A percentile compares a stretch with the other conserved stretches of the same genome.
These are phyloP conservation scores for Dryomyza anilis DNA, from an alignment of 2,888 invertebrate genomes.

Conservation along the genomic window DNA sequence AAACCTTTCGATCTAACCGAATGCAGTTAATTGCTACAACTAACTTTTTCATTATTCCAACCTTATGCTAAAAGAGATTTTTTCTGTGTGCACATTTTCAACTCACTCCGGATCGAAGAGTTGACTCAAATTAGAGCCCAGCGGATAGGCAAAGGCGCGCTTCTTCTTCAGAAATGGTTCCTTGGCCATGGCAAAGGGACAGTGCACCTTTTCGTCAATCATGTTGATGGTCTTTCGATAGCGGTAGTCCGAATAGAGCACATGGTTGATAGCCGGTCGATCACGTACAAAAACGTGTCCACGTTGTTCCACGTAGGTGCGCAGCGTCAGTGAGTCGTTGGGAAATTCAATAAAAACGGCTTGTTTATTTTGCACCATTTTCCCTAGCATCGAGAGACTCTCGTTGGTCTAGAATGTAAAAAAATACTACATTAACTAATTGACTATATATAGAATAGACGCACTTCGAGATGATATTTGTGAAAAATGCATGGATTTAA, in stretches of 20 bases:
- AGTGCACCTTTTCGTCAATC: conserved; percentile 69
- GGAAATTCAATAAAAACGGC: conserved; percentile 54
- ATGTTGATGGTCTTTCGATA: conserved; percentile 65
- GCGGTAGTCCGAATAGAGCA: conserved; percentile 74
- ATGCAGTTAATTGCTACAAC: no score
- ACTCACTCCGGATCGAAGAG: conserved; percentile 75
- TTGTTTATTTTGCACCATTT: conserved; percentile 54
- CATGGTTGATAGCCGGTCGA: conserved; percentile 69
- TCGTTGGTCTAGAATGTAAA: conserved; percentile 51
- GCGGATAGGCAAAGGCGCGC: conserved; percentile 76
- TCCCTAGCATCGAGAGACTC: conserved; percentile 50
- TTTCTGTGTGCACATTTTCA: not conserved
- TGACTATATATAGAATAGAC: no score
- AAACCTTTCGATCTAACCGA: no score
- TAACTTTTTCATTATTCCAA: no score
- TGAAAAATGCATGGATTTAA: no score
- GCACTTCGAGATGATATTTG: no score
- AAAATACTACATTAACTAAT: no score
- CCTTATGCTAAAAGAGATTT: no score
- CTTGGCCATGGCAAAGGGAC: conserved; percentile 78
- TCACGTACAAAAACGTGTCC: conserved; percentile 73
- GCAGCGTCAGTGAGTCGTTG: conserved; percentile 60
- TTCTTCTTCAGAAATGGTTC: conserved; percentile 69
- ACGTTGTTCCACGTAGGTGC: conserved; percentile 60
- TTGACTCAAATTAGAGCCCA: conserved; percentile 65